phyloP scores from a whole-genome alignment of 2,113 vertebrate species.

The Sorex fumeus region DNA sequence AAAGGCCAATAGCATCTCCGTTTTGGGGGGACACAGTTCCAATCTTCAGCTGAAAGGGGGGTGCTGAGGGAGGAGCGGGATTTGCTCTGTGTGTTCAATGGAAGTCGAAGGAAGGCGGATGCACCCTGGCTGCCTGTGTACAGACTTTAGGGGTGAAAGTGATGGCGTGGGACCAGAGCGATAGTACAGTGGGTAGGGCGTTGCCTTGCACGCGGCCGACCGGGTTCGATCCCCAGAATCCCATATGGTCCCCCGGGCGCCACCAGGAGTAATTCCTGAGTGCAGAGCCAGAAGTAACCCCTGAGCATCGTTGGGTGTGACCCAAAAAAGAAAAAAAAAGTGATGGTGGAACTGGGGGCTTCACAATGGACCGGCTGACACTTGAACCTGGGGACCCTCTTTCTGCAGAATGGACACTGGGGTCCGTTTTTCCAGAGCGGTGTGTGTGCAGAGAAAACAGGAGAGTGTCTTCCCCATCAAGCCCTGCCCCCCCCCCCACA shows the following conservation, averaged over 20 bases:
- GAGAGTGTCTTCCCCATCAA: neutral
- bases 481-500: neutral
- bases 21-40: neutral
- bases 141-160: neutral
- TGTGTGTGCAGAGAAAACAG: neutral
- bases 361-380: neutral
- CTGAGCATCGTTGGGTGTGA: too few relatives aligned
- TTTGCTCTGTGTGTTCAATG: neutral
- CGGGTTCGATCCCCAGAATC: too few relatives aligned
- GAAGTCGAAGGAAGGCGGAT: neutral
- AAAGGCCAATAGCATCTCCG: neutral
- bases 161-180: too few relatives aligned
- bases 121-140: rapidly evolving
- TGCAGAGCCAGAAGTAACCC: too few relatives aligned
- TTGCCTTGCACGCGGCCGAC: too few relatives aligned
- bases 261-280: too few relatives aligned
- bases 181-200: too few relatives aligned
- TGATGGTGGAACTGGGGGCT: neutral
- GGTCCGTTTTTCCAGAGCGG: neutral
- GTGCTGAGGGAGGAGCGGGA: neutral
- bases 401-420: neutral
- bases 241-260: too few relatives aligned
- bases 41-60: neutral
- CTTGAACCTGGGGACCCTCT: neutral
- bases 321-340: too few relatives aligned